A percentile compares a stretch with the other conserved stretches of the same genome.
These are phyloP conservation scores for Antedon bifida DNA, from an alignment of 35 echinoderm and acorn worm species.

Conservation along the genomic window DNA sequence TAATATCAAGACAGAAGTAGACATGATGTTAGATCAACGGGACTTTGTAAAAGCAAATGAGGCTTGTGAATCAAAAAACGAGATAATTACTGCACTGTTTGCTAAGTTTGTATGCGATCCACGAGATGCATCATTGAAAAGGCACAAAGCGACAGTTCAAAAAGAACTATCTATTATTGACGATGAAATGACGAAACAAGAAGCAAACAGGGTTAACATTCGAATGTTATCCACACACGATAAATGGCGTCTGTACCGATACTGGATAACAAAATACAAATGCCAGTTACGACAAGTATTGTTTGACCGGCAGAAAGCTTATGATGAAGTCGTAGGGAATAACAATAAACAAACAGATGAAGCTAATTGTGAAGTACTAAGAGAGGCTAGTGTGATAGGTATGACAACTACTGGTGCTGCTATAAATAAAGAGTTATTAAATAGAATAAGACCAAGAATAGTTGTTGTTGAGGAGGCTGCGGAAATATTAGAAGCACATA, in stretches of 20 bases:
- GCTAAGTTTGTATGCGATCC: not conserved
- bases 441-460: constrained; percentile 4
- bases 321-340: constrained; percentile 7
- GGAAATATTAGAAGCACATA: constrained; percentile 41
- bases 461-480: constrained; percentile 35
- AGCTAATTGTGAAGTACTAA: constrained; percentile 55
- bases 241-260: constrained; percentile 61
- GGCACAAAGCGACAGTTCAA: constrained; percentile 5
- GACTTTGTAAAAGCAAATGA: too few species aligned
- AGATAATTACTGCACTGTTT: not conserved
- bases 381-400: constrained; percentile 43
- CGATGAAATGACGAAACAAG: constrained; percentile 33
- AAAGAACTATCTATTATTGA: not conserved
- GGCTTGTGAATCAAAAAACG: too few species aligned
- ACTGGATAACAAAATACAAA: constrained; percentile 43
- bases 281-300: not conserved
- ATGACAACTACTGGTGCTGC: constrained; percentile 74
- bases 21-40: too few species aligned
- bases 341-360: not conserved
- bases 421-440: not conserved
- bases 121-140: not conserved
- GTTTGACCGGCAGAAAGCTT: constrained; percentile 11
- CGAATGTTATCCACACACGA: constrained; percentile 19
- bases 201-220: constrained; percentile 38
- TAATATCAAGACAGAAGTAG: too few species aligned